A percentile compares a stretch with the other conserved stretches of the same genome.
These are phyloP conservation scores for Todiramphus chloris DNA, from an alignment of 2,113 vertebrate genomes.

Conservation along the genomic window DNA sequence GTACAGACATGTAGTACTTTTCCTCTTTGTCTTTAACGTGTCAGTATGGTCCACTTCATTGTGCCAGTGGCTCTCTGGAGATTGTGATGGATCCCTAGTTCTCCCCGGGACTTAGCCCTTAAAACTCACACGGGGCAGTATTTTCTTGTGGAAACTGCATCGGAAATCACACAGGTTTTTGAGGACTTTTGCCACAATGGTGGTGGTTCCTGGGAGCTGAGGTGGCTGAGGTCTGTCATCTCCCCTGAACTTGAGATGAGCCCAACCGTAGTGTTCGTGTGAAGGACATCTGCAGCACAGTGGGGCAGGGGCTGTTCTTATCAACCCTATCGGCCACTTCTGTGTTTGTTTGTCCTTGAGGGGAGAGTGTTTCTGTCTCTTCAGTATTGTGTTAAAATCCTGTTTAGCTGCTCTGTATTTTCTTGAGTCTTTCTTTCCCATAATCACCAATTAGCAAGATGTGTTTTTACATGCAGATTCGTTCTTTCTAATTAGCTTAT, in stretches of 20 bases:
- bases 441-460: not conserved
- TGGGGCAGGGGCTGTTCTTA: not conserved
- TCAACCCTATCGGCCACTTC: not conserved
- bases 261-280: not conserved
- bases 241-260: not conserved
- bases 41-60: rapidly evolving
- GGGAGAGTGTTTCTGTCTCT: not conserved
- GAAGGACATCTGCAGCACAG: not conserved
- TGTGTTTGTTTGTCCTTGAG: not conserved
- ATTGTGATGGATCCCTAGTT: not conserved
- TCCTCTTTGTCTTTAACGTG: not conserved
- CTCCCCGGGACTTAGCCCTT: not conserved
- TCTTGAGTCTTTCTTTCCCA: not conserved
- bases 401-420: not conserved
- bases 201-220: not conserved
- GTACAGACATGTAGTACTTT: not conserved
- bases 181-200: not conserved
- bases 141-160: not conserved
- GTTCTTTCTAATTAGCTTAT: conserved; percentile 2
- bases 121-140: not conserved
- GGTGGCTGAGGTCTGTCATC: not conserved
- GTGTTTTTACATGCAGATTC: not conserved
- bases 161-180: not conserved
- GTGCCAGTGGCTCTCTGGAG: not conserved
- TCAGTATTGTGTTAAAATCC: not conserved